Percentiles rank a stretch among this genome's conserved stretches.
These are phyloP conservation scores for Toxotes chatareus DNA, from an alignment of 2,113 vertebrate genomes.

Conservation along the genomic window DNA sequence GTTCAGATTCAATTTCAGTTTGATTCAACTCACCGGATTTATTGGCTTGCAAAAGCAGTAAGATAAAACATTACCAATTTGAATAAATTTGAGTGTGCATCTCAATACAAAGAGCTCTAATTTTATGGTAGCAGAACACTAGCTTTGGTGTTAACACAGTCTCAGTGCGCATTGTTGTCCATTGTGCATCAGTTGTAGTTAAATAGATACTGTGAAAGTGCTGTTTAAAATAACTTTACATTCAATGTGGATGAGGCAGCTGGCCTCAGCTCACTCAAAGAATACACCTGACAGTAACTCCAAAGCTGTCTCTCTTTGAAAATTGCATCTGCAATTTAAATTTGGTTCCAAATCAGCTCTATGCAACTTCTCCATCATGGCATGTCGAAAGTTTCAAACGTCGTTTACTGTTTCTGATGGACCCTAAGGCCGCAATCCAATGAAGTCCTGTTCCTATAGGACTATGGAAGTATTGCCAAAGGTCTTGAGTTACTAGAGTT, in stretches of 20 bases:
- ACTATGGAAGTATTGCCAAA: no score
- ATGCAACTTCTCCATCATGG: no score
- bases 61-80: constrained; percentile 22
- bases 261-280: background rate
- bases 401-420: no score
- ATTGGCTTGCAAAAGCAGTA: background rate
- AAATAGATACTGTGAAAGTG: background rate
- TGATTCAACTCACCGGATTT: constrained; percentile 23
- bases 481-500: no score
- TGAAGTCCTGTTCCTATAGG: no score
- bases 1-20: constrained; percentile 33
- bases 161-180: background rate
- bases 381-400: no score
- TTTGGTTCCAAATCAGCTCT: no score
- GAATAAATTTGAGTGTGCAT: constrained; percentile 6
- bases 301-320: background rate
- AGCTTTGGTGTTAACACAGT: background rate
- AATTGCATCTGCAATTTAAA: no score
- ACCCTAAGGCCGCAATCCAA: no score
- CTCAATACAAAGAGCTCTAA: constrained; percentile 16
- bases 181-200: background rate
- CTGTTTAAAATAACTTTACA: background rate
- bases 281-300: background rate
- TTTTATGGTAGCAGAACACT: constrained; percentile 16
- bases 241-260: background rate